Evolutionary conservation across 2,797 vertebrate genomes (phyloP).

Genomic region (Gila robusta): DNA sequence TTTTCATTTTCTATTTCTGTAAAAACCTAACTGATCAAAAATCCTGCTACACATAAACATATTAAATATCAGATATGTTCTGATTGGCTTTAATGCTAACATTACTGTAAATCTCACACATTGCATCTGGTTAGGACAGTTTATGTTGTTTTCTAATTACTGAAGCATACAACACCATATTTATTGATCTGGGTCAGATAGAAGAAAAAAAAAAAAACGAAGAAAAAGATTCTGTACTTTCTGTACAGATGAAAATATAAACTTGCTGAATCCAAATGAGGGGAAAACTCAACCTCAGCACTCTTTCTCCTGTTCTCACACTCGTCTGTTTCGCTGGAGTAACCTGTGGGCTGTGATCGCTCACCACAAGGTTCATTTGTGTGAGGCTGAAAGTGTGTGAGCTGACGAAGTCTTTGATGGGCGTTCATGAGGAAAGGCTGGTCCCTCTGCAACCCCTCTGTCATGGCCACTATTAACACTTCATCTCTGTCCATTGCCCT

Average conservation of each 20-base stretch:
- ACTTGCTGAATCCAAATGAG: constrained; percentile 61
- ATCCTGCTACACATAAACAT: background rate
- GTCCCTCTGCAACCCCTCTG: constrained; percentile 67
- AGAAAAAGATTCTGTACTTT: constrained; percentile 4
- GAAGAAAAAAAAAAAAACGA: background rate
- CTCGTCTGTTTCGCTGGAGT: constrained; percentile 61
- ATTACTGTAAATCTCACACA: background rate
- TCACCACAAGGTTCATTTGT: constrained; percentile 40
- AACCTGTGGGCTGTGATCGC: constrained; percentile 60
- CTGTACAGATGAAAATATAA: constrained; percentile 51
- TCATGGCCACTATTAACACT: constrained; percentile 71
- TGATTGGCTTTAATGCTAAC: background rate
- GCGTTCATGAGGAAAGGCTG: constrained; percentile 48
- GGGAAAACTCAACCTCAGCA: constrained; percentile 66
- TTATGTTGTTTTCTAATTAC: background rate
- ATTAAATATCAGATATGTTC: background rate
- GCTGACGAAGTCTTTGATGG: constrained; percentile 63
- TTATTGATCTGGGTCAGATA: background rate
- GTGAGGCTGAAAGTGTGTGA: constrained; percentile 51
- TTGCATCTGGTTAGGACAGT: background rate
- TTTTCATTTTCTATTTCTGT: background rate
- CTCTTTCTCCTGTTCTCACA: constrained; percentile 57
- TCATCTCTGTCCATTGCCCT: constrained; percentile 57
- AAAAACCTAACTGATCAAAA: background rate
- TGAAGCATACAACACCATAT: background rate